Evolutionary conservation across 2,797 vertebrate species (phyloP).

Genomic region (Kryptopterus vitreolus): DNA sequence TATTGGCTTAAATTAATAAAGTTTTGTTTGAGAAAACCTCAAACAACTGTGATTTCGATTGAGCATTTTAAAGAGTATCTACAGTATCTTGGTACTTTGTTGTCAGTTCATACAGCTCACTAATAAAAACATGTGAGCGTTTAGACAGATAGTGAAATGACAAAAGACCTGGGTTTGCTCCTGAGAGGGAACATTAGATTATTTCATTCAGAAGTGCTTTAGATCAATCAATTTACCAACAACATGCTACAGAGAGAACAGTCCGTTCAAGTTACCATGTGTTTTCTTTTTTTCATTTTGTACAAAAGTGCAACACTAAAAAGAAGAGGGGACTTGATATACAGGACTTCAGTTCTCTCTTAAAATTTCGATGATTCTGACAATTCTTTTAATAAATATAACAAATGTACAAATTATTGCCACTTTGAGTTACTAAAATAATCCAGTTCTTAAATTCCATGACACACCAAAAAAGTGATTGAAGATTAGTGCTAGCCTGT

Average conservation of each 20-base stretch:
- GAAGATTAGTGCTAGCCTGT: constrained; percentile 44
- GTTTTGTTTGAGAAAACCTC: constrained; percentile 39
- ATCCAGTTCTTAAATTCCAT: constrained; percentile 33
- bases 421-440: constrained; percentile 49
- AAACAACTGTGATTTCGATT: background rate
- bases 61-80: constrained; percentile 48
- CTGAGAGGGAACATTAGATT: constrained; percentile 50
- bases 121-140: constrained; percentile 27
- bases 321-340: constrained; percentile 36
- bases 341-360: constrained; percentile 42
- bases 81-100: constrained; percentile 50
- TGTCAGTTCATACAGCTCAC: constrained; percentile 55
- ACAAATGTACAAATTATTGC: constrained; percentile 58
- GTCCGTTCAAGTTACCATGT: constrained; percentile 37
- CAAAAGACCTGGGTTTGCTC: constrained; percentile 58
- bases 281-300: constrained; percentile 11
- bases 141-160: constrained; percentile 51
- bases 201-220: constrained; percentile 46
- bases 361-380: constrained; percentile 37
- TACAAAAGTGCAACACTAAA: constrained; percentile 54
- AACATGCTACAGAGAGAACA: constrained; percentile 36
- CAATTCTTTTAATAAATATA: constrained; percentile 50
- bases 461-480: constrained; percentile 20
- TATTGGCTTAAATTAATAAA: constrained; percentile 25
- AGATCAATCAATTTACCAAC: constrained; percentile 24